Evolutionary conservation across 1,140 invertebrate genomes (phyloP), one percentile per base, ranked within the genome.

Genomic region (Bilobella aurantiaca): DNA sequence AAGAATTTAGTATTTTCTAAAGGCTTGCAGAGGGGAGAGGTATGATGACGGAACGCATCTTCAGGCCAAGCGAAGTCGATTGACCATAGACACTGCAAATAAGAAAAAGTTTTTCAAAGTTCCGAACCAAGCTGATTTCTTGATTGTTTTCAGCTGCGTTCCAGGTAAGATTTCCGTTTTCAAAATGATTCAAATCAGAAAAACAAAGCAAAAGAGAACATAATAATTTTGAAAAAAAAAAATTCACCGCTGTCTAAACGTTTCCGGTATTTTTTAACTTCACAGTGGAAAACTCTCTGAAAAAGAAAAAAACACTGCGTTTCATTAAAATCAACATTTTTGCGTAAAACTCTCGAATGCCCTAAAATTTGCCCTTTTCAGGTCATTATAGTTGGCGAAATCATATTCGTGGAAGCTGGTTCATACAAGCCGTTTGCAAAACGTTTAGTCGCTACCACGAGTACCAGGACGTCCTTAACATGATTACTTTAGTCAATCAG

Each of bases 321-420:
- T n/a, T n/a, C n/a, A n/a, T n/a, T n/a, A n/a, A n/a, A n/a, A n/a
- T n/a, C n/a, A n/a, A n/a, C n/a, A 46, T 14, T 5, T 42, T 3
- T 32, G 25, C 46, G 34, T 25, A 46, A 12, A n/a, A n/a, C 14
- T 42, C 62, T 53, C 18, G n/a, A 3, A 21, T 60, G 56, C 56
- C 53, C n/a, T 61, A 46, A 31, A 66, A 62, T 64, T 21, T 23
- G 47, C 37, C 28, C 25, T 53, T 53, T 66, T 14, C 59, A 90
- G 90, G 91, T 66, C 91, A 84, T 77, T 98, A 87, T 78, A 96
- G 93, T 0, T 98, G 95, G 95, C 83, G 94, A 66, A 97, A 97
- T 75, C 93, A 90, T 12, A 87, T 86, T 12, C 77, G 78, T 29
- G 91, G 92, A 5, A 96, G 93, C 0, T 98, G 95, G 95, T 98